A percentile compares a stretch with the other conserved stretches of the same genome.
Conservation (phyloP, 2,113 vertebrate genomes). For the Labrus mixtus region DNA sequence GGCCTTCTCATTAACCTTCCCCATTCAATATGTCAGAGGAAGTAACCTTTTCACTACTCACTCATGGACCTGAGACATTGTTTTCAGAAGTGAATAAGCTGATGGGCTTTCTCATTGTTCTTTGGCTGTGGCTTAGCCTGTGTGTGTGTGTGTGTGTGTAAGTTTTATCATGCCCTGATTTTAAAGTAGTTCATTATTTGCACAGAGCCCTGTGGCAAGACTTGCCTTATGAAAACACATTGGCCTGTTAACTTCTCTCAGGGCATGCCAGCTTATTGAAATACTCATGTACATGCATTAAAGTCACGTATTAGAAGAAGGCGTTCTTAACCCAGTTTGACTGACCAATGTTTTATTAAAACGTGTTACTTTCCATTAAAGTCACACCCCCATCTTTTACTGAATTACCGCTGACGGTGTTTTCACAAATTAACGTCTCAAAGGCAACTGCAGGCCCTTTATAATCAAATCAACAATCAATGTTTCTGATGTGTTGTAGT, state of each 20-base stretch:
- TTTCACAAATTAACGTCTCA: conserved; percentile 35
- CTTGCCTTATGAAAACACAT: conserved; percentile 50
- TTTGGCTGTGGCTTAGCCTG: conserved; percentile 29
- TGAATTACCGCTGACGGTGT: conserved; percentile 6
- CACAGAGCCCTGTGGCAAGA: conserved; percentile 23
- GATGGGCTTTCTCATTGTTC: conserved; percentile 22
- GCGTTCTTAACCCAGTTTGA: conserved; percentile 24
- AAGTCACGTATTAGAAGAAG: conserved; percentile 7
- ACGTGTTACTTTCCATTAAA: conserved; percentile 37
- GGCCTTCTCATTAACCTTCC: conserved; percentile 76
- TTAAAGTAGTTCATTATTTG: conserved; percentile 61
- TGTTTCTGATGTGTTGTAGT: conserved; percentile 31
- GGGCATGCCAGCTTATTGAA: conserved; percentile 35
- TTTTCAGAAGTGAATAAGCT: conserved; percentile 43
- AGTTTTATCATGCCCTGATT: conserved; percentile 51
- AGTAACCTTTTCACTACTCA: conserved; percentile 74
- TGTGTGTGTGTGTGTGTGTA: conserved; percentile 8
- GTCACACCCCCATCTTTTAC: background rate
- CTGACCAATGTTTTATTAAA: conserved; percentile 35
- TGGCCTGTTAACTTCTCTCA: conserved; percentile 39
- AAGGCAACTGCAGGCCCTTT: conserved; percentile 30
- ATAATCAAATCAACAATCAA: conserved; percentile 60
- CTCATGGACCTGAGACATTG: conserved; percentile 46
- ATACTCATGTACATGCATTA: conserved; percentile 1
- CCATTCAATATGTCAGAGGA: conserved; percentile 66